Evolutionary conservation across 2,888 invertebrate species (phyloP), one percentile per base, ranked within the genome.

Genomic region (Oscheius sp.): DNA sequence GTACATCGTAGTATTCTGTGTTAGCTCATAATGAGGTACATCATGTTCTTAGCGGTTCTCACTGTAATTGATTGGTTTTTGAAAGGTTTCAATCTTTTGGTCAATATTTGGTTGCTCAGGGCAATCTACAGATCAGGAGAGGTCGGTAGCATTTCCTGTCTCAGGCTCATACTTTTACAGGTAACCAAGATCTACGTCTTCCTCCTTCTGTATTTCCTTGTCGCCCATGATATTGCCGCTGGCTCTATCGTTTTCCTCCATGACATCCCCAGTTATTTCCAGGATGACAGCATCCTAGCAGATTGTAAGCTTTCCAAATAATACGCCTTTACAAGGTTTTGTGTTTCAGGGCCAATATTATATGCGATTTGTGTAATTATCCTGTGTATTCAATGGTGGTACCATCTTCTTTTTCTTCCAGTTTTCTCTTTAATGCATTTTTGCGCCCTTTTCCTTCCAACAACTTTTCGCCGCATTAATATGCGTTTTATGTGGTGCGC

Each of bases 181-280:
- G 55, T 61, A 2, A 61, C 9, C 7, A 61, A 41, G 12, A 61
- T 61, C n/a, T 43, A 43, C 41, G 41, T 61, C 1, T 61, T 61
- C 43, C 41, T 43, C 5, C 35, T 61, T 35, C 35, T 61, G 3
- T 61, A 61, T 21, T 61, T 41, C 43, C 23, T 61, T 21, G 43
- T 61, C n/a, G n/a, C n/a, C 43, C 41, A 61, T 23, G 61, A 61
- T 18, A 43, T 41, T 21, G 9, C 21, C n/a, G 18, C 12, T 43
- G 61, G 43, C 5, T 43, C n/a, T 18, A 18, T 61, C 6, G 21
- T 13, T 13, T 41, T 61, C 12, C 43, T 61, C 41, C 61, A 61
- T 18, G 61, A 61, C 25, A 61, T 61, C 43, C 61, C 61, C 3
- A 61, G 61, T 23, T 61, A 61, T 23, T 55, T 55, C 25, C 55